phyloP scores from a whole-genome alignment of 2,888 invertebrate species.

The Laothoe populi region DNA sequence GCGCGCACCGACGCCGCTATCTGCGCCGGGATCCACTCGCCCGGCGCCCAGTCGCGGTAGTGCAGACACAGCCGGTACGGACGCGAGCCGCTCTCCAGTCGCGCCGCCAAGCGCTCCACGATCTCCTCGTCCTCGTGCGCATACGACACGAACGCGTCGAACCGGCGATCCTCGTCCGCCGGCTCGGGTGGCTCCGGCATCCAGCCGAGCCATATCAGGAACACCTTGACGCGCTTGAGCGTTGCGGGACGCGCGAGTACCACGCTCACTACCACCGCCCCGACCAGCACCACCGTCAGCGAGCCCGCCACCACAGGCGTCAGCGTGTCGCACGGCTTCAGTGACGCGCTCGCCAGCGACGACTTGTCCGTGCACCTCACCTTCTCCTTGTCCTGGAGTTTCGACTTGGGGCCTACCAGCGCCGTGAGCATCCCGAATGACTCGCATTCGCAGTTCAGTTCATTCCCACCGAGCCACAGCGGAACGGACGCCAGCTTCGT shows the following conservation, averaged over 20 bases:
- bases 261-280: conserved; percentile 30
- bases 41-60: conserved; percentile 87
- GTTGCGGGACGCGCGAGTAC: background rate
- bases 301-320: background rate
- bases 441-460: conserved; percentile 25
- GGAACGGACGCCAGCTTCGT: background rate
- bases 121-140: conserved; percentile 90
- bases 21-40: conserved; percentile 86
- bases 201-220: background rate
- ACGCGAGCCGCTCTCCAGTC: conserved; percentile 84
- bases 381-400: background rate
- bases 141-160: conserved; percentile 92
- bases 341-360: conserved; percentile 23
- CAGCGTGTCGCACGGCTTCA: conserved; percentile 17
- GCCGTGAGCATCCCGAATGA: background rate
- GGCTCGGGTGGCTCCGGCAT: background rate
- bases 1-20: conserved; percentile 89
- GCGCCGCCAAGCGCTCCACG: conserved; percentile 87
- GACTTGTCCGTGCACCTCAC: conserved; percentile 12
- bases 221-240: background rate
- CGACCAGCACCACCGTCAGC: background rate
- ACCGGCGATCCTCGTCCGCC: background rate
- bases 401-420: background rate
- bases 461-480: conserved; percentile 30
- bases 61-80: conserved; percentile 87